Base-by-base conservation (phyloP, 2,797 vertebrate species). In the Tympanoctomys barrerae region DNA sequence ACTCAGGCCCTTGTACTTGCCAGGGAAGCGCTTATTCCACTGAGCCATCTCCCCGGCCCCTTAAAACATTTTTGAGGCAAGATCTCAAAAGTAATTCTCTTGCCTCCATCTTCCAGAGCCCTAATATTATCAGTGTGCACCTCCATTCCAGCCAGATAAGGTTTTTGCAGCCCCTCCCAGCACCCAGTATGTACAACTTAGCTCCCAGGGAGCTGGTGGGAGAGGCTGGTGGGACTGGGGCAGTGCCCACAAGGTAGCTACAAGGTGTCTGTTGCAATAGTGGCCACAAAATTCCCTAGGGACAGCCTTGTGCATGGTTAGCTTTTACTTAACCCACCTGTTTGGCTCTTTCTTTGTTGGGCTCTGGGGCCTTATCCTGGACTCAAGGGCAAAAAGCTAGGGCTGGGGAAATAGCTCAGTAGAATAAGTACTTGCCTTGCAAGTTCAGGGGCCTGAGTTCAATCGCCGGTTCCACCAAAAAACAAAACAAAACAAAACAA, bases 281-380 rank as follows among this genome's bases (percentile, higher is more conserved):
- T 42, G n/a, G 3, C 39, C 6, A 0, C 3, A 7, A 16, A 18
- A 10, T 52, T 39, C 49, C 49, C 21, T 19, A 52, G 33, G 49
- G n/a, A 28, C 14, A 31, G 26, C 22, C 7, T 16, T 13, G 54
- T n/a, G 16, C 57, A 18, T n/a, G 19, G 11, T 52, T 39, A 31
- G 42, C 62, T 77, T 73, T 68, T 5, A n/a, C n/a, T 70, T 39
- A 42, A 36, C 14, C 24, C 12, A 2, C 1, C 24, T 31, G 1
- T 11, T 54, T 42, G 57, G 39, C 39, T 78, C 79, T 92, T 11
- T 94, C 95, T 62, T 3, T 11, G 1, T 88, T 96, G 62, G 33
- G 75, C 57, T 95, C 90, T 90, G 0, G 86, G 24, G 39, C 88
- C 96, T 97, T 87, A 28, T 21, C 11, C 82, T 64, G 39, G 33